Evolutionary conservation across 2,113 vertebrate genomes (phyloP).

Genomic region (Crotalus horridus): DNA sequence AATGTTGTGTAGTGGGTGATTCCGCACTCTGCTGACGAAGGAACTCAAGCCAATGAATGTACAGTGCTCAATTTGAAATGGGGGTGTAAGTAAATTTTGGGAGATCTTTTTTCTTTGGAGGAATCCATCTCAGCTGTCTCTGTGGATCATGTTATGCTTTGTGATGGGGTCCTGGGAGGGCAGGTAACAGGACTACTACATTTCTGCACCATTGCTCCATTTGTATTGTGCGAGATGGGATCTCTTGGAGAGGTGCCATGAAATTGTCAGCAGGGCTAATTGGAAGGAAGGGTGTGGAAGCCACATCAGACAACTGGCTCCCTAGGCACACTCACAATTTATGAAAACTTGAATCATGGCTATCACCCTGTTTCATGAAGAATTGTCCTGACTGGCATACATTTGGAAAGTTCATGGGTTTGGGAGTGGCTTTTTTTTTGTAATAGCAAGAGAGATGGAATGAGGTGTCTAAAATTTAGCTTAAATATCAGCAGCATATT

Average conservation of each 20-base stretch:
- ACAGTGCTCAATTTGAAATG: background rate
- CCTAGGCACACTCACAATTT: background rate
- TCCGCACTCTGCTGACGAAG: background rate
- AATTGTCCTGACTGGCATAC: background rate
- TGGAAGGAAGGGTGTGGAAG: background rate
- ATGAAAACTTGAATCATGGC: background rate
- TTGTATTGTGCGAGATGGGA: background rate
- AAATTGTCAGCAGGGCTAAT: background rate
- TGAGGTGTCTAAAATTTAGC: fast-evolving
- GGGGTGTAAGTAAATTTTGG: background rate
- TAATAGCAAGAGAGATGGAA: background rate
- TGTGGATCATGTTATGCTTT: background rate
- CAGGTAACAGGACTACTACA: background rate
- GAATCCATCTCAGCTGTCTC: background rate
- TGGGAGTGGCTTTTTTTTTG: background rate
- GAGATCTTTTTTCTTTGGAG: background rate
- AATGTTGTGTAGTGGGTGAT: background rate
- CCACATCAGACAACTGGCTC: background rate
- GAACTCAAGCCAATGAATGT: background rate
- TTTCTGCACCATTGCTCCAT: background rate
- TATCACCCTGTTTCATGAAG: background rate
- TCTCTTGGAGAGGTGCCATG: background rate
- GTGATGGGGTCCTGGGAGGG: background rate
- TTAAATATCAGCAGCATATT: background rate
- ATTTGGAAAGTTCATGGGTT: background rate